Percentiles rank a stretch among this genome's conserved stretches.
phyloP scores from a whole-genome alignment of 2,888 invertebrate species.

The Diloba caeruleocephala region DNA sequence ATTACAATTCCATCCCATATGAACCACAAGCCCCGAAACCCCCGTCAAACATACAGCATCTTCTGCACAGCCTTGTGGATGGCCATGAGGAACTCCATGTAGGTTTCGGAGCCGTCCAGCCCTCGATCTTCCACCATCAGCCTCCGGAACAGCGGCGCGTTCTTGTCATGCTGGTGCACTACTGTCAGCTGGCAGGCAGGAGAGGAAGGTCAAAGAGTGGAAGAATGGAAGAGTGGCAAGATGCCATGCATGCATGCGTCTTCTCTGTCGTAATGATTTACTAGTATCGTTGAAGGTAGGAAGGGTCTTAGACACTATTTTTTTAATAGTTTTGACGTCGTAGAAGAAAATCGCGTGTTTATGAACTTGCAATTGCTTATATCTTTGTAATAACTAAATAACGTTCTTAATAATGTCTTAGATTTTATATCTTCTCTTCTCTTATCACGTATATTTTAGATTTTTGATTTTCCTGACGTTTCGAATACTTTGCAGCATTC shows the following conservation, averaged over 20 bases:
- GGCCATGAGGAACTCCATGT: slow-evolving; percentile 98
- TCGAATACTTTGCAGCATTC: too few species aligned
- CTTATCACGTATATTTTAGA: too few species aligned
- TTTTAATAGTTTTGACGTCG: too few species aligned
- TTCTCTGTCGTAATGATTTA: too few species aligned
- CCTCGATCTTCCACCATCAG: slow-evolving; percentile 97
- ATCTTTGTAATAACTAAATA: too few species aligned
- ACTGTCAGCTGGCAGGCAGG: slow-evolving; percentile 66
- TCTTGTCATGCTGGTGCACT: slow-evolving; percentile 67
- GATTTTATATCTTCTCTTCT: too few species aligned
- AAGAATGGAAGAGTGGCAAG: neutral
- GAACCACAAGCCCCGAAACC: slow-evolving; percentile 12
- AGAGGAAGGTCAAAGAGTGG: neutral
- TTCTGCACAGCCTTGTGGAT: slow-evolving; percentile 97
- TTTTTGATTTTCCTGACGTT: too few species aligned
- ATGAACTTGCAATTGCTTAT: too few species aligned
- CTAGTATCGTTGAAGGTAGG: too few species aligned
- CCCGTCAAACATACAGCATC: slow-evolving; percentile 68
- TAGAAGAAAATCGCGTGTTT: too few species aligned
- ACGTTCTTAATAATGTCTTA: too few species aligned
- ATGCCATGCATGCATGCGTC: neutral
- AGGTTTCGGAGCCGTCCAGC: slow-evolving; percentile 94
- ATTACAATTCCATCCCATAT: slow-evolving; percentile 26
- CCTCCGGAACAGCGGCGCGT: slow-evolving; percentile 95
- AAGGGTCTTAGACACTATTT: too few species aligned